A percentile compares a stretch with the other conserved stretches of the same genome.
phyloP scores from a whole-genome alignment of 1,140 invertebrate species.

The Orussus abietinus region DNA sequence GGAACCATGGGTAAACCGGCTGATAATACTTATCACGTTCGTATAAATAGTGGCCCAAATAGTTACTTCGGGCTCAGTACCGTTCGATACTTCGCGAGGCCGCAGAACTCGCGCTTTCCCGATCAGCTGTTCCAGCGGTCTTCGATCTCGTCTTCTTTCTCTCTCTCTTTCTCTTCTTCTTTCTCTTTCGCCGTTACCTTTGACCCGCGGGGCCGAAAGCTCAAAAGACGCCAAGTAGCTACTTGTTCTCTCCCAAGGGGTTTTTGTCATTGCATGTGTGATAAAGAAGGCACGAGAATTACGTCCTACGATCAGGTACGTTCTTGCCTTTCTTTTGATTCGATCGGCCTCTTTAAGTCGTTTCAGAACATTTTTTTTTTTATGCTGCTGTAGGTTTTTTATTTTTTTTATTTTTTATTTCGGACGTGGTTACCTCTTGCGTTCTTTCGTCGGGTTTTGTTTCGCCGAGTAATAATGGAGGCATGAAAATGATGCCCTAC shows the following conservation, averaged over 20 bases:
- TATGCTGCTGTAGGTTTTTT: neutral
- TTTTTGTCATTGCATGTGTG: constrained; percentile 28
- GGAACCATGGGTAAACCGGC: constrained; percentile 27
- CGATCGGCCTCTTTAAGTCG: neutral
- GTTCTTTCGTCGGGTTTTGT: too few species aligned
- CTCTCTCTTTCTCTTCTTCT: too few species aligned
- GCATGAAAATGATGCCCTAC: too few species aligned
- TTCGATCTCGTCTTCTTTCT: too few species aligned
- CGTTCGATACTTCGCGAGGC: constrained; percentile 4
- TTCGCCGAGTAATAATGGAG: too few species aligned
- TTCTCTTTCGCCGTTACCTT: too few species aligned
- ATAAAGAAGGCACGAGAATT: constrained; percentile 46
- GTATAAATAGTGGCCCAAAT: constrained; percentile 45
- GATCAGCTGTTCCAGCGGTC: too few species aligned
- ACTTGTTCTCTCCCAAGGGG: constrained; percentile 9
- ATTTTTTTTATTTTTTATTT: constrained; percentile 11
- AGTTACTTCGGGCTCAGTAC: constrained; percentile 36
- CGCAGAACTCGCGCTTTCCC: too few species aligned
- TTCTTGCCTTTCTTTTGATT: constrained; percentile 3
- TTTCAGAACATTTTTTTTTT: constrained; percentile 5
- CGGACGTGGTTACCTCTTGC: too few species aligned
- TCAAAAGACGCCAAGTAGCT: too few species aligned
- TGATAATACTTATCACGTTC: constrained; percentile 47
- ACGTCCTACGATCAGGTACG: constrained; percentile 36
- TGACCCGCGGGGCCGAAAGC: too few species aligned